phyloP scores from a whole-genome alignment of 2,113 vertebrate genomes.

The Rissa tridactyla region DNA sequence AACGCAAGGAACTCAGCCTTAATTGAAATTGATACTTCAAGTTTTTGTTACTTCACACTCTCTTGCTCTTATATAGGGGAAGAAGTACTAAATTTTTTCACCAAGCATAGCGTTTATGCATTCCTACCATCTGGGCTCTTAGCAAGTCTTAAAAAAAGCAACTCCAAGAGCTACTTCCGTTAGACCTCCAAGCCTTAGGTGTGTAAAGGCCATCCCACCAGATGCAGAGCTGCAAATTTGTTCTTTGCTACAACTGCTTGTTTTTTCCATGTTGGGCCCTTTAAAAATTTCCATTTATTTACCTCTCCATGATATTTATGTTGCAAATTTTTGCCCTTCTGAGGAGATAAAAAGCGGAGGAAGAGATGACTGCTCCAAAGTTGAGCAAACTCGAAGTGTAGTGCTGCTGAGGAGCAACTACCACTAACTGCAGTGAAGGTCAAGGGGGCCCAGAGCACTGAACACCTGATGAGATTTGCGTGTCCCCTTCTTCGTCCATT shows the following conservation, averaged over 20 bases:
- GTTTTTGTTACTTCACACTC: not conserved
- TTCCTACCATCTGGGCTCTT: not conserved
- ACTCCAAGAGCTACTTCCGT: not conserved
- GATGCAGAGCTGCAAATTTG: not conserved
- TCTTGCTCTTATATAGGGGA: not conserved
- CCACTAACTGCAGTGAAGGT: not conserved
- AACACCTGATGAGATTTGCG: not conserved
- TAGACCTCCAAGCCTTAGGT: not conserved
- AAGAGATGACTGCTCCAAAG: not conserved
- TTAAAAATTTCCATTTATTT: not conserved
- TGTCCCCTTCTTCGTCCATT: not conserved
- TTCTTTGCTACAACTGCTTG: not conserved
- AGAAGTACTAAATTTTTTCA: not conserved
- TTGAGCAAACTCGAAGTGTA: not conserved
- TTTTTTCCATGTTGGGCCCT: not conserved
- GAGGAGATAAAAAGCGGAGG: not conserved
- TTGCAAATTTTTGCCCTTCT: not conserved
- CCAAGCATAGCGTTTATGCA: not conserved
- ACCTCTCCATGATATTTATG: not conserved
- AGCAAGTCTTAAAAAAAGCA: not conserved
- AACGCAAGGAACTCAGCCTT: not conserved
- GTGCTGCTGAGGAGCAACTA: not conserved
- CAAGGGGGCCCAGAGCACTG: not conserved
- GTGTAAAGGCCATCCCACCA: not conserved
- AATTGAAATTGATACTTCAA: not conserved